Evolutionary conservation across 2,113 vertebrate species (phyloP), one percentile per base, ranked within the genome.

Genomic region (Megalops atlanticus): DNA sequence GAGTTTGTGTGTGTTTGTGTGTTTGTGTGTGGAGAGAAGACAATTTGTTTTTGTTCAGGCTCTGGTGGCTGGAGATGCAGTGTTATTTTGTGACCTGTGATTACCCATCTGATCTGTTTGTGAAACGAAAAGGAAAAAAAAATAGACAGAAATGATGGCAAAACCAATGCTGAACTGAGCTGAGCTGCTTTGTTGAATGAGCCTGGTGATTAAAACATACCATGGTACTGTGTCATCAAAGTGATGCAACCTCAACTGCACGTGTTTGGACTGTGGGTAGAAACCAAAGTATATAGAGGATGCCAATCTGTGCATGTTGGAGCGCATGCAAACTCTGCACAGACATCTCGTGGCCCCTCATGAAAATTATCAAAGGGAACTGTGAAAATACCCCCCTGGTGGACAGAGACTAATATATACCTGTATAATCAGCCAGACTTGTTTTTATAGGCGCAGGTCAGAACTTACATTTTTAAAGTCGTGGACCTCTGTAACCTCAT

Each of bases 401-500:
- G 24, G 58, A 24, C 58, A 64, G 12, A 64, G 27, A 64, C 58
- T 36, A 72, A 49, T 24, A 70, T 39, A 41, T 70, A 39, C 8
- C 31, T 8, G 39, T 43, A 43, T 27, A 8, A 15, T 70, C 24
- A 69, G 54, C 40, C 36, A 27, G 1, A n/a, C 49, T 31, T 49
- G 71, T 49, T 64, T 7, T 39, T 24, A 33, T 71, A 31, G n/a
- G 36, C 6, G 68, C 27, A 27, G 43, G 8, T 10, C 27, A 80
- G 70, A 72, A 88, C 97, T 95, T 89, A 98, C 98, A 0, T 97
- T 95, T 93, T 97, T 97, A 89, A 99, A 99, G 90, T 99, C 97
- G 0, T 98, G 96, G n/a, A 99, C 95, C 92, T 99, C 98, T 76
- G 98, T 87, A 69, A 97, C 96, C 82, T 98, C 97, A 35, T 97